These are phyloP conservation scores for Aythya baeri DNA, from an alignment of 2,113 vertebrate genomes.

Conservation along the genomic window DNA sequence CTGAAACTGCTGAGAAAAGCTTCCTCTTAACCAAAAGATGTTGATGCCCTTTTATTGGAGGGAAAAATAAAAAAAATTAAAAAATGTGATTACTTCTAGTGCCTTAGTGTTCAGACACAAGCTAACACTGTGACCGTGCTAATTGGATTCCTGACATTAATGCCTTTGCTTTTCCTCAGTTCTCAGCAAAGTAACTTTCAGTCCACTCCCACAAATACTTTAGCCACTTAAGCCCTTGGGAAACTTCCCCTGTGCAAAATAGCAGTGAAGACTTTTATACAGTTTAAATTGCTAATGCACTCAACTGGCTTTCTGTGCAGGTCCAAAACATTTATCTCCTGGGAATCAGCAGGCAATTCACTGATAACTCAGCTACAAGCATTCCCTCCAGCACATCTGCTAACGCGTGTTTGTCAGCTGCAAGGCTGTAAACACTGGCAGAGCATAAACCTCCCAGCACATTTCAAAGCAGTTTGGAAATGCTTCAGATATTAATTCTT, in stretches of 20 bases:
- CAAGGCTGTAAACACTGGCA: neutral
- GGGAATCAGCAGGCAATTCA: neutral
- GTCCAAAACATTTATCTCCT: neutral
- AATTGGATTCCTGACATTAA: neutral
- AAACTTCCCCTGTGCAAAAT: neutral
- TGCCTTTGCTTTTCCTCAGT: neutral
- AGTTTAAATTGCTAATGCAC: neutral
- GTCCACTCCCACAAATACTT: neutral
- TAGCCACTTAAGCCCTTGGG: neutral
- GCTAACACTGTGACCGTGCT: neutral
- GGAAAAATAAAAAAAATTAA: neutral
- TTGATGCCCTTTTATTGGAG: neutral
- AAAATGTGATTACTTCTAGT: neutral
- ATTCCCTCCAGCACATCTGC: neutral
- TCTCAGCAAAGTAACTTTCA: neutral
- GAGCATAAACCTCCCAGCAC: neutral
- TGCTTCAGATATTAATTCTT: neutral
- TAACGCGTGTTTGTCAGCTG: neutral
- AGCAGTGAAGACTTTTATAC: neutral
- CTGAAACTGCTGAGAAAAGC: slow-evolving; percentile 38
- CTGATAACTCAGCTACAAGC: neutral
- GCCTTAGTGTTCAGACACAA: neutral
- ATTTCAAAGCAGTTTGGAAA: neutral
- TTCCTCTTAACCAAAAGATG: neutral
- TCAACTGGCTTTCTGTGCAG: neutral